phyloP scores from a whole-genome alignment of 35 echinoderm and acorn worm species.

The Amphiura filiformis region DNA sequence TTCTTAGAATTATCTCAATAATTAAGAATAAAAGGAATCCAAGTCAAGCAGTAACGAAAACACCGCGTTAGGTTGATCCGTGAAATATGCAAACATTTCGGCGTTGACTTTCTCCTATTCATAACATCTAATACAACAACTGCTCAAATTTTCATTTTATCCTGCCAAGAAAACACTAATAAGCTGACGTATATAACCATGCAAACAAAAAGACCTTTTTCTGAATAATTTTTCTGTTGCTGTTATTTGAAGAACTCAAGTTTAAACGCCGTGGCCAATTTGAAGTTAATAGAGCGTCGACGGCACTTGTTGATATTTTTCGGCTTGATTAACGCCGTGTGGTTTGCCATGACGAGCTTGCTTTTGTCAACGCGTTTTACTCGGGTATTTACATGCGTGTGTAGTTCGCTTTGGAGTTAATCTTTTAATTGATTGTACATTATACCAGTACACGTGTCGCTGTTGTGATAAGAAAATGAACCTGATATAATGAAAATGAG shows the following conservation, averaged over 20 bases:
- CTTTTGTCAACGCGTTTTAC: too few relatives aligned
- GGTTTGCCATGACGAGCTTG: neutral
- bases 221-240: neutral
- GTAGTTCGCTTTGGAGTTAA: neutral
- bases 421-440: neutral
- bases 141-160: neutral
- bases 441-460: neutral
- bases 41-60: too few relatives aligned
- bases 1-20: too few relatives aligned
- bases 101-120: neutral
- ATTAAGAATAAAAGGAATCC: too few relatives aligned
- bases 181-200: neutral
- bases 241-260: neutral
- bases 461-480: neutral
- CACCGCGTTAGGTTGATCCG: too few relatives aligned
- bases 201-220: neutral
- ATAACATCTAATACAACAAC: neutral
- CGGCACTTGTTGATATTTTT: slow-evolving; percentile 7
- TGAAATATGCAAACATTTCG: neutral
- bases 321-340: neutral
- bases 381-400: too few relatives aligned
- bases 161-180: neutral
- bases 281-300: neutral
- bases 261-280: neutral
- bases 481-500: too few relatives aligned